phyloP scores from a whole-genome alignment of 2,113 vertebrate genomes.

The Struthio camelus region DNA sequence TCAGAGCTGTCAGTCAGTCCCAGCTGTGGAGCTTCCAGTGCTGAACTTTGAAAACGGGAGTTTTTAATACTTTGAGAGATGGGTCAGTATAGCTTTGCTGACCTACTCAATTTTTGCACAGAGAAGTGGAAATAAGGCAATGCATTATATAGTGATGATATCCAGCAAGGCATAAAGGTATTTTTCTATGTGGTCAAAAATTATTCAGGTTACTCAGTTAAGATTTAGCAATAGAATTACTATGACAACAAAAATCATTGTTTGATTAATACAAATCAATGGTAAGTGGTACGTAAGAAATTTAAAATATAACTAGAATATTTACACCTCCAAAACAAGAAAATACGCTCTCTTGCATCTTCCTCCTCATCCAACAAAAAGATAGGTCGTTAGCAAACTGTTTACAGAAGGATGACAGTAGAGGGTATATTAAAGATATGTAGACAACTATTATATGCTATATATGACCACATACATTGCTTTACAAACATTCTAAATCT shows the following conservation, averaged over 20 bases:
- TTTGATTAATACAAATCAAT: neutral
- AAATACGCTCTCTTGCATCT: neutral
- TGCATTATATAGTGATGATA: neutral
- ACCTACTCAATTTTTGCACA: neutral
- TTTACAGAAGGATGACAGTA: neutral
- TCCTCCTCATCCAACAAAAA: neutral
- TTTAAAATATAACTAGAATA: neutral
- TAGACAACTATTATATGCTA: neutral
- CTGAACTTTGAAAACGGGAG: neutral
- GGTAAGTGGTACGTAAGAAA: neutral
- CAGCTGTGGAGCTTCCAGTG: neutral
- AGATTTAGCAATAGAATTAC: neutral
- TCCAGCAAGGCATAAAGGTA: neutral
- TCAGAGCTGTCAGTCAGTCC: slow-evolving; percentile 32
- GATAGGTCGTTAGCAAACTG: neutral
- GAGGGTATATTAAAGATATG: neutral
- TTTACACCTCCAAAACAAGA: neutral
- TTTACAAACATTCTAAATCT: neutral
- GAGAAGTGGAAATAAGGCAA: neutral
- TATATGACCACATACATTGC: fast-evolving
- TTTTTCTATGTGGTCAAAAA: neutral
- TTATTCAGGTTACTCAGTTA: neutral
- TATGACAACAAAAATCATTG: neutral
- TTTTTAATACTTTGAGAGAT: neutral
- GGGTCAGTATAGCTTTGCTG: neutral